Evolutionary conservation across 1,140 invertebrate species (phyloP).

Genomic region (Caenorhabditis elegans): WBcel235 BX284603.4:8400501-8401000

Average conservation of each 20-base stretch:
- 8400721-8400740: background rate
- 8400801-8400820: constrained; percentile 59
- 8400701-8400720: background rate
- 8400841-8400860: constrained; percentile 54
- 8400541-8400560: no score
- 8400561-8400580: no score
- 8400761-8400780: background rate
- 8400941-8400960: background rate
- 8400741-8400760: background rate
- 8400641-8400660: background rate
- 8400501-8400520: no score
- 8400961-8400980: background rate
- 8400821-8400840: background rate
- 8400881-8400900: constrained; percentile 52
- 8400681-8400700: background rate
- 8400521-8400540: no score
- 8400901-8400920: constrained; percentile 54
- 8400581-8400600: no score
- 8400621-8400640: background rate
- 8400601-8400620: background rate
- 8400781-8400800: constrained; percentile 40
- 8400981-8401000: background rate
- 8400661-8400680: constrained; percentile 11
- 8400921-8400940: constrained; percentile 55
- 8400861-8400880: constrained; percentile 57